Percentiles rank a stretch among this genome's conserved stretches.
phyloP scores from a whole-genome alignment of 2,113 vertebrate genomes.

The Oncorhynchus mykiss region DNA sequence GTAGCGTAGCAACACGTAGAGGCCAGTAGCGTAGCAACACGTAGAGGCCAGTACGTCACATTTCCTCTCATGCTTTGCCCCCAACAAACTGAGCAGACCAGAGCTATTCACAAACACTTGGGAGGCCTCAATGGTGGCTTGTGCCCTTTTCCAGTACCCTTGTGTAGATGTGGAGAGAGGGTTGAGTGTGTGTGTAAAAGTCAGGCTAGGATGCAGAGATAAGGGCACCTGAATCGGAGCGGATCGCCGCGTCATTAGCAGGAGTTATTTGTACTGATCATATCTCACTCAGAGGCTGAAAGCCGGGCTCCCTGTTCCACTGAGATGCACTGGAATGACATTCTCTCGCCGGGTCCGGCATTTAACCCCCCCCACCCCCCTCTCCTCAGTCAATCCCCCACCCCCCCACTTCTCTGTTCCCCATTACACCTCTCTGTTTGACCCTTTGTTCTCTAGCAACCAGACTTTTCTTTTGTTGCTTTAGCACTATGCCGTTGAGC shows the following conservation, averaged over 20 bases:
- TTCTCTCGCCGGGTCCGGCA: conserved; percentile 10
- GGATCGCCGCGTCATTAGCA: conserved; percentile 39
- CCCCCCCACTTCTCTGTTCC: conserved; percentile 27
- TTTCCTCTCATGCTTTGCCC: neutral
- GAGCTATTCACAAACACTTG: neutral
- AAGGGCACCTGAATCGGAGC: conserved; percentile 27
- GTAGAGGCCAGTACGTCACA: neutral
- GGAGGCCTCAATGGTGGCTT: too few relatives aligned
- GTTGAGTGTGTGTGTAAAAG: conserved; percentile 18
- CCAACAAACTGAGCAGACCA: neutral
- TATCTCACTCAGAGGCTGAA: conserved; percentile 35
- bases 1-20: neutral
- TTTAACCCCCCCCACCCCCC: conserved; percentile 20
- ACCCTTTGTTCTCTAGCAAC: conserved; percentile 48
- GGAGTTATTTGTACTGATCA: conserved; percentile 44
- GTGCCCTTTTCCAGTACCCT: neutral
- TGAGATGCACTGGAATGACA: conserved; percentile 34
- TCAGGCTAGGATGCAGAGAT: conserved; percentile 31
- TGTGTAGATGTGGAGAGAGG: neutral
- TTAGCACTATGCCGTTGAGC: neutral
- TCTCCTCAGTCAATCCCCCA: neutral
- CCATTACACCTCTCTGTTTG: conserved; percentile 47
- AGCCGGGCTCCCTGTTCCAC: conserved; percentile 32
- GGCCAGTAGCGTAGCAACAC: too few relatives aligned
- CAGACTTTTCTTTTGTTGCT: conserved; percentile 2